Conservation (phyloP, 2,797 vertebrate genomes). For the Cirrhinus molitorella region DNA sequence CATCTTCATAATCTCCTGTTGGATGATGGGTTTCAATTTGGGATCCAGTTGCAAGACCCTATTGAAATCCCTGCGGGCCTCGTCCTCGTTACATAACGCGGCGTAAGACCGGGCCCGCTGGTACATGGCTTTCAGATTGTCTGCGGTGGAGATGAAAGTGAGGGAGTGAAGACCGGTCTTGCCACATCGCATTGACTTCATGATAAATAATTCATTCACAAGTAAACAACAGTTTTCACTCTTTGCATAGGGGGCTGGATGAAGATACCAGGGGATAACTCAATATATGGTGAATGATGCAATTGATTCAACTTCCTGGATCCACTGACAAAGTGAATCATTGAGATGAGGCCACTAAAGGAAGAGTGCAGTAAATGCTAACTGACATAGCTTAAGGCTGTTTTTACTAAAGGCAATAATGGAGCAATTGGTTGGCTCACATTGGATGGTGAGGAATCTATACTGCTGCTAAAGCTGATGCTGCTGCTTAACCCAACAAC, state of each 20-base stretch:
- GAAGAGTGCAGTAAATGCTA: conserved; percentile 16
- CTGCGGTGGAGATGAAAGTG: conserved; percentile 59
- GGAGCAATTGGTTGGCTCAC: conserved; percentile 10
- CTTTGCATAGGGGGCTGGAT: conserved; percentile 64
- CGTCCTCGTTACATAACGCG: conserved; percentile 72
- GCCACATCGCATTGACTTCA: conserved; percentile 63
- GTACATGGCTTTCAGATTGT: conserved; percentile 80
- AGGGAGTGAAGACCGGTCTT: conserved; percentile 55
- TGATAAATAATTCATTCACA: conserved; percentile 75
- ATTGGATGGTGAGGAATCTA: not conserved
- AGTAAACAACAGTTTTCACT: conserved; percentile 68
- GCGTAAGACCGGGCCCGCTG: conserved; percentile 78
- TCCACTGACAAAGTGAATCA: conserved; percentile 18
- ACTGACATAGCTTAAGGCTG: conserved; percentile 52
- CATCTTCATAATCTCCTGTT: conserved; percentile 75
- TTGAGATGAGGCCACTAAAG: conserved; percentile 2
- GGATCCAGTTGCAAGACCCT: conserved; percentile 75
- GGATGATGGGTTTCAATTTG: conserved; percentile 72
- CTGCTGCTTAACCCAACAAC: not conserved
- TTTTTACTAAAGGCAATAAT: conserved; percentile 40
- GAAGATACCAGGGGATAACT: conserved; percentile 60
- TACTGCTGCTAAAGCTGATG: not conserved
- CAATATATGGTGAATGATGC: conserved; percentile 49
- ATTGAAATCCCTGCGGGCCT: conserved; percentile 74
- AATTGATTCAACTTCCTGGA: conserved; percentile 29